Base-by-base conservation (phyloP, 2,113 vertebrate species). In the Gracilinanus agilis region DNA sequence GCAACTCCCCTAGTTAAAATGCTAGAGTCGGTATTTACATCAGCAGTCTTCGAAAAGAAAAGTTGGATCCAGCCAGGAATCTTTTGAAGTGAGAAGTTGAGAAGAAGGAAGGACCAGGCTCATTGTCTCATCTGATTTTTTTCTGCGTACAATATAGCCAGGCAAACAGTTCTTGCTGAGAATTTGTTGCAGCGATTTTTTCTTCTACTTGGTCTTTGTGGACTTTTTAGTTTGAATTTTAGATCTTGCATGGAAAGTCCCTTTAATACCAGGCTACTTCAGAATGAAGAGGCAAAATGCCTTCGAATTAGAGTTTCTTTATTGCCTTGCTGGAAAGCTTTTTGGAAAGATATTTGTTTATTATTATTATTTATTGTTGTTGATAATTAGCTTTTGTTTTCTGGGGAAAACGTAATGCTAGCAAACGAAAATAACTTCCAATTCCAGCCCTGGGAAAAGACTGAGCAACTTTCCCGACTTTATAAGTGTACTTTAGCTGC, bases 1-100 rank as follows among this genome's bases (percentile, higher is more conserved):
- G 96, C 9, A 96, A 96, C 96, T 0, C 44, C 89, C 89, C 67
- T 94, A 9, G 44, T 97, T 97, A 94, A 94, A 92, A 96, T 96
- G 93, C 95, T 93, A 34, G 44, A 44, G 53, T 91, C 91, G 96
- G 91, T 89, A 40, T 96, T 96, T 94, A 53, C 55, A 49, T 95
- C 95, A 97, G 96, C 93, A 96, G 93, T 91, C 75, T 24, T 13
- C 67, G 53, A 34, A 88, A 90, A 29, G 25, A 40, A 94, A 95
- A 90, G 40, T 90, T 54, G 25, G 93, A 29, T 54, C 88, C 89
- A 96, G 90, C 61, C 75, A 44, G 7, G 25, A n/a, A 53, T 93
- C 95, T 92, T 94, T 90, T 90, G n/a, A 89, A 89, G 93, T 93
- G 61, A 83, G 40, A 90, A 58, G 54, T 54, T 0, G 0, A 58